Evolutionary conservation across 2,797 vertebrate genomes (phyloP).

Genomic region (Eulemur coronatus): DNA sequence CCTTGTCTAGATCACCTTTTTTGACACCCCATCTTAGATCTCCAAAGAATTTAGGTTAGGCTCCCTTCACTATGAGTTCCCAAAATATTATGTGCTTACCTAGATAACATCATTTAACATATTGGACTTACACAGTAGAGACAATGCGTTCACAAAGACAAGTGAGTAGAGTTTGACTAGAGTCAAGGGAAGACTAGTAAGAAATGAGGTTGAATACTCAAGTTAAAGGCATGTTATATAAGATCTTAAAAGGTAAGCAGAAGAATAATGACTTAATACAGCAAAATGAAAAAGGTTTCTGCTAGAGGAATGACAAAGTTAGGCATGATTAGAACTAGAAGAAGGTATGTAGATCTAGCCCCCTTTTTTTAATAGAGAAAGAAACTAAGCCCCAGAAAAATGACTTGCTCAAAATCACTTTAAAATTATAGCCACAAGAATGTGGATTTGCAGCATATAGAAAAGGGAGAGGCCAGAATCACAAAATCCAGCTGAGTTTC

Average conservation of each 20-base stretch:
- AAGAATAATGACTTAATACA: neutral
- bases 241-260: neutral
- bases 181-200: neutral
- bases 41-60: neutral
- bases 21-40: neutral
- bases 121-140: neutral
- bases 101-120: neutral
- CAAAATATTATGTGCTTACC: neutral
- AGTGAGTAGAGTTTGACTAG: neutral
- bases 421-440: slow-evolving; percentile 13
- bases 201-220: neutral
- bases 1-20: neutral
- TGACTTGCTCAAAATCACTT: slow-evolving; percentile 2
- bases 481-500: neutral
- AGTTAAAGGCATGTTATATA: neutral
- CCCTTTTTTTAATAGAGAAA: neutral
- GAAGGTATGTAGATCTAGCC: neutral
- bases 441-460: neutral
- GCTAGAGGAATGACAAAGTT: neutral
- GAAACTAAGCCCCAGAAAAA: slow-evolving; percentile 10
- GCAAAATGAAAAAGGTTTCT: neutral
- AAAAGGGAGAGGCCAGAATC: neutral
- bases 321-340: neutral
- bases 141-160: neutral
- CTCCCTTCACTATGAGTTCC: neutral